Percentiles rank a stretch among this genome's conserved stretches.
Evolutionary conservation across 2,888 invertebrate genomes (phyloP).

Genomic region (Octodonta nipae): DNA sequence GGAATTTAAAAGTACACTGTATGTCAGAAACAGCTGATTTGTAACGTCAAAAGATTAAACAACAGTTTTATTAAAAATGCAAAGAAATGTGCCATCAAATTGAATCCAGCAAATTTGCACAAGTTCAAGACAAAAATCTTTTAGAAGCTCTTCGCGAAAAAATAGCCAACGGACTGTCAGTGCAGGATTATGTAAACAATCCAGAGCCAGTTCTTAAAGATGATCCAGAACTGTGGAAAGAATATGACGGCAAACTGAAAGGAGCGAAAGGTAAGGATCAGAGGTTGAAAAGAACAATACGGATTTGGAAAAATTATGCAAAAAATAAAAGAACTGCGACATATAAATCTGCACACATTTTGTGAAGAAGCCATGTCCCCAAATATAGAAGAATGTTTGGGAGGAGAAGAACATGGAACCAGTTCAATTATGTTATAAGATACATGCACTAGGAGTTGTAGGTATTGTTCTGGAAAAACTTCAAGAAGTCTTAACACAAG

Average conservation of each 20-base stretch:
- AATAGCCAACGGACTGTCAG: constrained; percentile 61
- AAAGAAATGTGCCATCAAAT: too few relatives aligned
- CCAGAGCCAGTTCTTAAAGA: constrained; percentile 33
- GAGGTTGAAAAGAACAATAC: constrained; percentile 81
- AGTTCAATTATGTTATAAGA: constrained; percentile 99
- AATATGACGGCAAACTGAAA: constrained; percentile 69
- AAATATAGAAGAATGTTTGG: constrained; percentile 98
- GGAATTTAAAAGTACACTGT: too few relatives aligned
- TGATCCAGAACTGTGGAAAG: constrained; percentile 43
- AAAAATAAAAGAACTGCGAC: constrained; percentile 68
- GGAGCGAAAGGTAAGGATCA: constrained; percentile 65
- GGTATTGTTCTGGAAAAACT: constrained; percentile 98
- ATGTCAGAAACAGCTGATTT: too few relatives aligned
- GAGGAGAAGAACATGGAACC: constrained; percentile 85
- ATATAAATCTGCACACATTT: constrained; percentile 82
- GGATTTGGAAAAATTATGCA: constrained; percentile 76
- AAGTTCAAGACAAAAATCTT: too few relatives aligned
- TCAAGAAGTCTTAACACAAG: constrained; percentile 75
- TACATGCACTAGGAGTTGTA: constrained; percentile 93
- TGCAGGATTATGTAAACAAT: constrained; percentile 68
- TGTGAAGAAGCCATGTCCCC: constrained; percentile 97
- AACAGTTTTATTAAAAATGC: too few relatives aligned
- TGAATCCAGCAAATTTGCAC: too few relatives aligned
- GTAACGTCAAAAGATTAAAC: too few relatives aligned
- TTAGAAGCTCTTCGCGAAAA: constrained; percentile 52